Evolutionary conservation across 2,113 vertebrate genomes (phyloP).

Genomic region (Vulpes lagopus): DNA sequence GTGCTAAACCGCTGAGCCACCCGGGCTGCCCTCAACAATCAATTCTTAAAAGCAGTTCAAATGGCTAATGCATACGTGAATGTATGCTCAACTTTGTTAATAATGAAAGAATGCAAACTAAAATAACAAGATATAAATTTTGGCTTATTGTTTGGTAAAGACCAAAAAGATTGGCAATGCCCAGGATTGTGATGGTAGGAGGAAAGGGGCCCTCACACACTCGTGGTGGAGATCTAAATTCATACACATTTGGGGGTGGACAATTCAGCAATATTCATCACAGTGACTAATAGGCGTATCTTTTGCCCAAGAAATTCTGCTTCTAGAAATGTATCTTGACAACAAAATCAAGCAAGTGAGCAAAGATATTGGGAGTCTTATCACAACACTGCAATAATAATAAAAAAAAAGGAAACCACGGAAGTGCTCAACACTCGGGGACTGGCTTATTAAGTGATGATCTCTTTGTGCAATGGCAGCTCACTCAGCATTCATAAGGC

Average conservation of each 20-base stretch:
- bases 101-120: not conserved
- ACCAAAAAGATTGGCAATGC: not conserved
- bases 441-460: not conserved
- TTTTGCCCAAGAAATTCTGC: not conserved
- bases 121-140: not conserved
- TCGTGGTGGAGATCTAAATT: not conserved
- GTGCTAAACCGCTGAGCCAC: not conserved
- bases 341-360: not conserved
- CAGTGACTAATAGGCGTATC: not conserved
- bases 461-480: not conserved
- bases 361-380: not conserved
- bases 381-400: not conserved
- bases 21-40: not conserved
- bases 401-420: not conserved
- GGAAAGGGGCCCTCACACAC: not conserved
- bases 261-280: not conserved
- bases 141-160: not conserved
- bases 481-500: not conserved
- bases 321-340: conserved; percentile 27
- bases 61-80: not conserved
- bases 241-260: not conserved
- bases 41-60: conserved; percentile 20
- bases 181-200: not conserved
- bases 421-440: not conserved
- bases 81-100: not conserved